Evolutionary conservation across 2,797 vertebrate genomes (phyloP).

Genomic region (Borostomias antarcticus): DNA sequence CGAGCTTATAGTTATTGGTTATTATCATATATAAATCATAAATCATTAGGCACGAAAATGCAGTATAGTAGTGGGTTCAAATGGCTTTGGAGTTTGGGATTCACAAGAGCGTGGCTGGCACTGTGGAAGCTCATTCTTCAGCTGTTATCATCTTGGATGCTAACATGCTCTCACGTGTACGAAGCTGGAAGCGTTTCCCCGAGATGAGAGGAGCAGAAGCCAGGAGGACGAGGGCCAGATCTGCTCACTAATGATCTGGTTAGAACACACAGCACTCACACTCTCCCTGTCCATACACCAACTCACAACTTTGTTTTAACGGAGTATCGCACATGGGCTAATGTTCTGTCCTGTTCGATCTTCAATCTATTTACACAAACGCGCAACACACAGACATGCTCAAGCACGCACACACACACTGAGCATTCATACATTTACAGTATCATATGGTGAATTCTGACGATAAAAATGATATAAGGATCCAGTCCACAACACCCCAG

Average conservation of each 20-base stretch:
- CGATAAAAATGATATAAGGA: too few species aligned
- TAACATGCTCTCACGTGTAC: conserved; percentile 58
- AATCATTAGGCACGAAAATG: not conserved
- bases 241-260: conserved; percentile 64
- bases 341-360: too few species aligned
- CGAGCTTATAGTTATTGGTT: too few species aligned
- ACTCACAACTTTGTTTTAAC: not conserved
- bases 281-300: not conserved
- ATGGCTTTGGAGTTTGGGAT: conserved; percentile 26
- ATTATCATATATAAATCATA: not conserved
- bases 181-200: conserved; percentile 62
- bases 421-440: not conserved
- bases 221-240: conserved; percentile 51
- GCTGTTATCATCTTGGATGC: conserved; percentile 58
- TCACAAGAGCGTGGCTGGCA: conserved; percentile 27
- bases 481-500: too few species aligned
- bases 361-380: not conserved
- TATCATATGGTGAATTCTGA: too few species aligned
- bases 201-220: conserved; percentile 69
- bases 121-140: conserved; percentile 45
- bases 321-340: not conserved
- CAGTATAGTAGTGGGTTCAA: not conserved
- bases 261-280: conserved; percentile 24
- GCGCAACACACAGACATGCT: too few species aligned
- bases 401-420: not conserved